Conservation (phyloP, 2,888 invertebrate genomes). For the Leistus spinibarbis region DNA sequence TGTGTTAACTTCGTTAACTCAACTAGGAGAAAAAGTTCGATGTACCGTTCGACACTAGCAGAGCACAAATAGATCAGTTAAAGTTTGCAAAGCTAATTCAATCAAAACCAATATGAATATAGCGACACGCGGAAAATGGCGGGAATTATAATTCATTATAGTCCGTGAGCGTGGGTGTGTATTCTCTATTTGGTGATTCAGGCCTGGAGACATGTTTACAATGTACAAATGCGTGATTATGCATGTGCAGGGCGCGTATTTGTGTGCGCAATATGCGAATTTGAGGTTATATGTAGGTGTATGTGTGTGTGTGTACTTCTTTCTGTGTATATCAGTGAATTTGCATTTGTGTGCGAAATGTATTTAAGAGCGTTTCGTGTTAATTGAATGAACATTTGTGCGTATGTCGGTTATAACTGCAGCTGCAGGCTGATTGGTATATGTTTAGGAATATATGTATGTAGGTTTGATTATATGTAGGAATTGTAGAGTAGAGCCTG, state of each 20-base stretch:
- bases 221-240: background rate
- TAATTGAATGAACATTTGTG: background rate
- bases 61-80: too few species aligned
- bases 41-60: too few species aligned
- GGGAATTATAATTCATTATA: background rate
- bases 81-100: background rate
- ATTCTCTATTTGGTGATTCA: background rate
- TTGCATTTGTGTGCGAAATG: background rate
- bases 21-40: background rate
- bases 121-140: background rate
- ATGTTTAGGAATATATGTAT: background rate
- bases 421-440: background rate
- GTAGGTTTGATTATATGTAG: background rate
- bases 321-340: background rate
- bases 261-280: background rate
- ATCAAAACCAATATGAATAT: background rate
- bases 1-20: background rate
- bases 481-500: background rate
- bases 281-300: background rate
- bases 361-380: background rate
- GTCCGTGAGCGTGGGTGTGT: background rate
- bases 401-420: background rate
- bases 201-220: background rate
- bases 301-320: background rate
- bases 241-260: background rate